Conservation (phyloP, 2,113 vertebrate species). For the Melierax canorus region DNA sequence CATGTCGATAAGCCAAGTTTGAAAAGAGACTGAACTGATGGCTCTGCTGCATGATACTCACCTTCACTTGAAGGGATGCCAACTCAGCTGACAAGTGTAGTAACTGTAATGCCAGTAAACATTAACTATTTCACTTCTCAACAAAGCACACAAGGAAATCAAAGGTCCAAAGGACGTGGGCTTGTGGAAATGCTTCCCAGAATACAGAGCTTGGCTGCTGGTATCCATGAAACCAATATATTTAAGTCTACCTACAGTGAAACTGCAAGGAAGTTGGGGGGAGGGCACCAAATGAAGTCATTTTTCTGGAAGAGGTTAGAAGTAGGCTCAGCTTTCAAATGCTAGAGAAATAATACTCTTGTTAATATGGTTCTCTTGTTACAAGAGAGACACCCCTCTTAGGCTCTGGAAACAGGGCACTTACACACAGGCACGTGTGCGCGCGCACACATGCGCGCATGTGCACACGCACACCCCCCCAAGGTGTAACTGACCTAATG, state of each 20-base stretch:
- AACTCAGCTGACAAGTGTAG: not conserved
- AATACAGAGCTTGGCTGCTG: not conserved
- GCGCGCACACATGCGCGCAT: too few species aligned
- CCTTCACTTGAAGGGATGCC: not conserved
- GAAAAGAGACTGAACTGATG: not conserved
- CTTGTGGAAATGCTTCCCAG: not conserved
- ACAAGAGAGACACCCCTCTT: not conserved
- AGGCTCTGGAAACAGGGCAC: not conserved
- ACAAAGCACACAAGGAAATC: not conserved
- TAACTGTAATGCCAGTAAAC: not conserved
- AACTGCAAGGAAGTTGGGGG: not conserved
- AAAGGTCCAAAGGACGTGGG: not conserved
- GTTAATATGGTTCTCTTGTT: not conserved
- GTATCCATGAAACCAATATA: not conserved
- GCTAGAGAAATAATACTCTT: not conserved
- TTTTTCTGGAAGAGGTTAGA: not conserved
- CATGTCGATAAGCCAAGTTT: not conserved
- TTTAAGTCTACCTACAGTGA: not conserved
- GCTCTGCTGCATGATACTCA: not conserved
- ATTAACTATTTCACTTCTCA: not conserved
- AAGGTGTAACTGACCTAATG: not conserved
- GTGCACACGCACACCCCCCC: too few species aligned
- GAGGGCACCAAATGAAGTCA: not conserved
- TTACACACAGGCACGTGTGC: not conserved
- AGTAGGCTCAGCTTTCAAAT: not conserved